Evolutionary conservation across 2,113 vertebrate species (phyloP).

Genomic region (Naja naja): DNA sequence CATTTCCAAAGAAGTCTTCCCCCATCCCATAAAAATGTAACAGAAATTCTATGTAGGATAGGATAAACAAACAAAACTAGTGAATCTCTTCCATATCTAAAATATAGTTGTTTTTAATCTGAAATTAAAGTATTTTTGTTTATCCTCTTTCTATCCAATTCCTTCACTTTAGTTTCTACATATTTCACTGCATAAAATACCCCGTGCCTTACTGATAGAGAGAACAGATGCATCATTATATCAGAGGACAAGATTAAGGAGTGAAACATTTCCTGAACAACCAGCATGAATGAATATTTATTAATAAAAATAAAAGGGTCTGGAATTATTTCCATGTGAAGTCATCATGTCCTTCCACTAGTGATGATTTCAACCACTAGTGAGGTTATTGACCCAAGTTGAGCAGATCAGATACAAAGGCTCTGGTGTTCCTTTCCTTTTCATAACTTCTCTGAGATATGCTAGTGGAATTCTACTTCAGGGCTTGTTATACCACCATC

Average conservation of each 20-base stretch:
- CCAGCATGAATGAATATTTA: not conserved
- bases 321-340: constrained; percentile 14
- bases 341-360: constrained; percentile 8
- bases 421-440: constrained; percentile 4
- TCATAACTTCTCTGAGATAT: not conserved
- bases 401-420: constrained; percentile 12
- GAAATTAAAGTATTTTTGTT: not conserved
- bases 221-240: not conserved
- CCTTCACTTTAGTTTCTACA: not conserved
- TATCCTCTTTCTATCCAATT: not conserved
- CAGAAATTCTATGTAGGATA: not conserved
- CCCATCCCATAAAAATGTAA: not conserved
- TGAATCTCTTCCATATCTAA: not conserved
- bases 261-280: not conserved
- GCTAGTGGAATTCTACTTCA: not conserved
- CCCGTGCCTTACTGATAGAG: not conserved
- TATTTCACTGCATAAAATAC: not conserved
- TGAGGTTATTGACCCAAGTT: not conserved
- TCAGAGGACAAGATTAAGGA: not conserved
- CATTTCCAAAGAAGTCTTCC: not conserved
- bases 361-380: not conserved
- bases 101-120: not conserved
- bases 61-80: not conserved
- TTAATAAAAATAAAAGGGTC: not conserved
- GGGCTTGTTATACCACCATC: not conserved